A percentile compares a stretch with the other conserved stretches of the same genome.
Evolutionary conservation across 1,140 invertebrate genomes (phyloP).

Genomic region (Caerostris extrusa): DNA sequence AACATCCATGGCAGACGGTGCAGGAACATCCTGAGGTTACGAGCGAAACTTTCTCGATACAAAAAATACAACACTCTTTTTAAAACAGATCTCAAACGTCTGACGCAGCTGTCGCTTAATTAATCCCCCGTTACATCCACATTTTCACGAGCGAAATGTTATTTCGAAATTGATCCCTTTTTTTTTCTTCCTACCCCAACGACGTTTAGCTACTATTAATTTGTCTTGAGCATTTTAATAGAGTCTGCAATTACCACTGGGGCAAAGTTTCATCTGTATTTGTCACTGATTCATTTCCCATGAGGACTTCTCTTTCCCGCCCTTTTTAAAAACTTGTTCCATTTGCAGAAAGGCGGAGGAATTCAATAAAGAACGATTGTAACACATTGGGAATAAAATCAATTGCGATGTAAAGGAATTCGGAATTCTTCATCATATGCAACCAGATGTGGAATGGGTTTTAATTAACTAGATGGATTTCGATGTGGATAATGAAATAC

Average conservation of each 20-base stretch:
- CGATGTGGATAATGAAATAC: no score
- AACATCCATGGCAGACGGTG: neutral
- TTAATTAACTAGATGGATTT: neutral
- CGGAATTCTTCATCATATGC: neutral
- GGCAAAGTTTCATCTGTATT: neutral
- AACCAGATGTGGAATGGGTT: neutral
- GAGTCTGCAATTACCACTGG: neutral
- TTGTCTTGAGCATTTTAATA: slow-evolving; percentile 1
- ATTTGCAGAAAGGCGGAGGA: neutral
- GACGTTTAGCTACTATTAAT: neutral
- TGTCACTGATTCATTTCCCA: neutral
- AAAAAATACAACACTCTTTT: neutral
- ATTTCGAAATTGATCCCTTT: neutral
- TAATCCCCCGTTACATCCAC: slow-evolving; percentile 9
- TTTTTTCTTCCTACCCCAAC: neutral
- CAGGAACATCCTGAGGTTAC: neutral
- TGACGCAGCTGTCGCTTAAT: slow-evolving; percentile 17
- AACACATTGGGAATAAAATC: neutral
- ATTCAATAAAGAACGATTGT: neutral
- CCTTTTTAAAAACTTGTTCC: neutral
- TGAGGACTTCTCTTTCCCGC: neutral
- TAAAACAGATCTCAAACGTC: neutral
- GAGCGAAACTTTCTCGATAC: neutral
- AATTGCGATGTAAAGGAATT: neutral
- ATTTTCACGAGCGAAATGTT: neutral